Evolutionary conservation across 1,140 invertebrate genomes (phyloP), one percentile per base, ranked within the genome.

Genomic region (Panulirus ornatus): DNA sequence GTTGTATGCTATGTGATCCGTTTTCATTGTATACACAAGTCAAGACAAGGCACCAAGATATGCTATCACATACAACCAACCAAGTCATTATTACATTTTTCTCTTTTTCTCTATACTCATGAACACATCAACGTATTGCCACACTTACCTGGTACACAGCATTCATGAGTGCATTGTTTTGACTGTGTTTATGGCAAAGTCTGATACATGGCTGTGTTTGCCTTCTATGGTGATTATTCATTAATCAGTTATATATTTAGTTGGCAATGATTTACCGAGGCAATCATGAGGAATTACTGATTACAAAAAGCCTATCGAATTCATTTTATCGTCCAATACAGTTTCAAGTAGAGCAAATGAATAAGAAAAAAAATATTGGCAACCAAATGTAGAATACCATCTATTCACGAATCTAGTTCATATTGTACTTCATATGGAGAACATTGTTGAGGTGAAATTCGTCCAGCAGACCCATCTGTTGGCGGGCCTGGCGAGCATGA

Each of bases 371-470:
- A 14, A 3, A 42, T 84, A 73, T 84, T 71, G 66, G 66, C 66
- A 81, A 81, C 78, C 78, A 54, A 34, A 58, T 81, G 22, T 14
- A 36, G 58, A 81, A 58, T 38, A 81, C 58, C 51, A 58, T 58
- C 78, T 81, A 70, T 30, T 27, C n/a, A 36, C 30, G 34, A 78
- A 66, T 84, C 63, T 83, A 84, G 47, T 89, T 89, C 91, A 92
- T 91, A 86, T 92, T 92, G 92, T 92, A 92, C 75, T 88, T 92
- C 75, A 92, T 89, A 75, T 92, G 90, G 38, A 92, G 90, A 84
- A 92, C 90, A 70, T 91, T 89, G 76, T 91, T 92, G 38, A 92
- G 81, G 40, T 91, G 89, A 70, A 87, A 85, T 58, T 88, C 86
- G 16, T 92, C 90, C 9, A 70, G n/a, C 1, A 91, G 78, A 22